Evolutionary conservation across 2,888 invertebrate genomes (phyloP).

Genomic region (Opisthograptis luteolata): DNA sequence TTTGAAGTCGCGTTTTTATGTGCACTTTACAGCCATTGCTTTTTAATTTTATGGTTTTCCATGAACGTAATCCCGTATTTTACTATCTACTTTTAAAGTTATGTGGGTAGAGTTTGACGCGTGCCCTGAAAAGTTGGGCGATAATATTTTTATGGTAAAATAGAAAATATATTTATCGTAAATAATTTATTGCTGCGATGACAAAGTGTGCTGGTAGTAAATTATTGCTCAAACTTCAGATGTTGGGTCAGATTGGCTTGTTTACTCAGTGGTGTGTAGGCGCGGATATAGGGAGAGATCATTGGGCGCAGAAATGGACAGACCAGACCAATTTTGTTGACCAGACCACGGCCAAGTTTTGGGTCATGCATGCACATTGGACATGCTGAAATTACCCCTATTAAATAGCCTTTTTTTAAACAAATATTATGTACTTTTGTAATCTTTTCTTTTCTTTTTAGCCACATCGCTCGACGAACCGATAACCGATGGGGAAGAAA

Average conservation of each 20-base stretch:
- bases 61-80: conserved; percentile 46
- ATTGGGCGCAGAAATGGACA: too few species aligned
- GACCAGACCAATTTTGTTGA: too few species aligned
- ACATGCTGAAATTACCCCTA: too few species aligned
- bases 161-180: conserved; percentile 32
- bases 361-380: too few species aligned
- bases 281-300: too few species aligned
- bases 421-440: too few species aligned
- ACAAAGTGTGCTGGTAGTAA: conserved; percentile 24
- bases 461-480: too few species aligned
- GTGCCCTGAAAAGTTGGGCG: conserved; percentile 32
- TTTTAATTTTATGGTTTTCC: conserved; percentile 55
- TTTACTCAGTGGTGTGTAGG: not conserved
- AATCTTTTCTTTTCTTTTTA: too few species aligned
- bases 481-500: too few species aligned
- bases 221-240: conserved; percentile 8
- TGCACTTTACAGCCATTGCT: conserved; percentile 46
- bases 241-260: too few species aligned
- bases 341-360: too few species aligned
- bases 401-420: too few species aligned
- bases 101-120: conserved; percentile 37
- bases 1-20: conserved; percentile 32
- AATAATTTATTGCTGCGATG: conserved; percentile 24
- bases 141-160: conserved; percentile 33
- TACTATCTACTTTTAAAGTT: conserved; percentile 36